phyloP scores from a whole-genome alignment of 2,797 vertebrate genomes.

The Ispidina picta region DNA sequence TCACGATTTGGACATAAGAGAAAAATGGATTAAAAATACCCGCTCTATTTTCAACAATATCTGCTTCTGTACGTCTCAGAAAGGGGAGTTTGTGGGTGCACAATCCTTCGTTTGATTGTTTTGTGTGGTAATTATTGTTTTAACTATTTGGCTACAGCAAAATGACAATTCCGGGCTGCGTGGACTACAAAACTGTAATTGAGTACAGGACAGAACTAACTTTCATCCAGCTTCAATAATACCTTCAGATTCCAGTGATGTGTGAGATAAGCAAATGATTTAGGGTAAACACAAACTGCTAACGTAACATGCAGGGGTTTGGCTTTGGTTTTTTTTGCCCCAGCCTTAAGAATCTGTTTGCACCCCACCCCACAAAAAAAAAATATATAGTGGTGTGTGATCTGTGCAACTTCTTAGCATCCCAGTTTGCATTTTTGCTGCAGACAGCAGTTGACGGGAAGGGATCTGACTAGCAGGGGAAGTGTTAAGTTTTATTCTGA shows the following conservation, averaged over 20 bases:
- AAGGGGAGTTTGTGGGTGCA: neutral
- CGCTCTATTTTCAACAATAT: constrained; percentile 5
- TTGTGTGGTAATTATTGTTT: constrained; percentile 15
- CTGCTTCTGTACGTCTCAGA: neutral
- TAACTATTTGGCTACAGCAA: constrained; percentile 22
- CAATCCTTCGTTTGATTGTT: neutral
- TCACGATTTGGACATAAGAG: neutral
- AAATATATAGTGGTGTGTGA: neutral
- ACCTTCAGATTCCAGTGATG: constrained; percentile 6
- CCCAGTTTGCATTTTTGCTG: neutral
- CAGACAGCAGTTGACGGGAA: neutral
- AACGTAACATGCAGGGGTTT: neutral
- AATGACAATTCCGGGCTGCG: neutral
- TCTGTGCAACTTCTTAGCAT: neutral
- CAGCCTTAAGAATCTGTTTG: neutral
- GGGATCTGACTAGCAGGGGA: neutral
- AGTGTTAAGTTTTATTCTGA: constrained; percentile 48
- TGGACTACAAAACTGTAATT: constrained; percentile 15
- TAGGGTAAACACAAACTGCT: neutral
- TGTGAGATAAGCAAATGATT: neutral
- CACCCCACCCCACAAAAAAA: neutral
- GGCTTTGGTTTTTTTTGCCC: neutral
- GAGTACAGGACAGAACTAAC: constrained; percentile 13
- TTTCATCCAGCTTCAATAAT: constrained; percentile 24
- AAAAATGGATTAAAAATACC: constrained; percentile 1